Conservation (phyloP, 2,113 vertebrate species). For the Rhinolophus ferrumequinum region DNA sequence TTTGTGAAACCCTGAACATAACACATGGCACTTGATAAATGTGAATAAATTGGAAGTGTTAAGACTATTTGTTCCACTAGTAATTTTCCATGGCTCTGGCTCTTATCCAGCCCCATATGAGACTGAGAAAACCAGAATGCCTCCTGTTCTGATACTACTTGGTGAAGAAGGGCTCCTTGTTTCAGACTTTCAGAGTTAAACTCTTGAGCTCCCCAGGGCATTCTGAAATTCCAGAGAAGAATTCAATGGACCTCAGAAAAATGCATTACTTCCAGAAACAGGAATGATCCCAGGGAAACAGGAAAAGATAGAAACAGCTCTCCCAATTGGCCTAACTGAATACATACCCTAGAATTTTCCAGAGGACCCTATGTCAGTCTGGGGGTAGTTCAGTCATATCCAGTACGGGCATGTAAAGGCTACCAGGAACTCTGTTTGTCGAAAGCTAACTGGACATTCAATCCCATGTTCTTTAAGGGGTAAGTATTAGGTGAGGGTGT, state of each 20-base stretch:
- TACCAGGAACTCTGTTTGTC: background rate
- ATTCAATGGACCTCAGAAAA: background rate
- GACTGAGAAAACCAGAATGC: background rate
- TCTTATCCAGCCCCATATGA: background rate
- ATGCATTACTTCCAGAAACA: background rate
- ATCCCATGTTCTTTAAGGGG: background rate
- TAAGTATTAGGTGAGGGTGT: background rate
- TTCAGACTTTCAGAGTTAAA: background rate
- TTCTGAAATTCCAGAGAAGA: background rate
- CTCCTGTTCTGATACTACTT: background rate
- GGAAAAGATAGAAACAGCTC: background rate
- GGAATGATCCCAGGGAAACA: background rate
- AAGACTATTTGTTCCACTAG: background rate
- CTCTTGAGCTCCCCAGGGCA: background rate
- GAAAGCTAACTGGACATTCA: background rate
- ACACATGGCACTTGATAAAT: background rate
- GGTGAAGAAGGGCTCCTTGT: background rate
- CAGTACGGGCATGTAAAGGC: background rate
- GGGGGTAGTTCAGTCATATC: background rate
- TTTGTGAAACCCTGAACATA: background rate
- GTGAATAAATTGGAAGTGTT: background rate
- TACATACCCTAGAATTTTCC: background rate
- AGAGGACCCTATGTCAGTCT: background rate
- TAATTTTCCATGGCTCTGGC: background rate
- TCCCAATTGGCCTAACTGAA: background rate